A percentile compares a stretch with the other conserved stretches of the same genome.
Conservation (phyloP, 2,113 vertebrate species). For the Meriones unguiculatus region DNA sequence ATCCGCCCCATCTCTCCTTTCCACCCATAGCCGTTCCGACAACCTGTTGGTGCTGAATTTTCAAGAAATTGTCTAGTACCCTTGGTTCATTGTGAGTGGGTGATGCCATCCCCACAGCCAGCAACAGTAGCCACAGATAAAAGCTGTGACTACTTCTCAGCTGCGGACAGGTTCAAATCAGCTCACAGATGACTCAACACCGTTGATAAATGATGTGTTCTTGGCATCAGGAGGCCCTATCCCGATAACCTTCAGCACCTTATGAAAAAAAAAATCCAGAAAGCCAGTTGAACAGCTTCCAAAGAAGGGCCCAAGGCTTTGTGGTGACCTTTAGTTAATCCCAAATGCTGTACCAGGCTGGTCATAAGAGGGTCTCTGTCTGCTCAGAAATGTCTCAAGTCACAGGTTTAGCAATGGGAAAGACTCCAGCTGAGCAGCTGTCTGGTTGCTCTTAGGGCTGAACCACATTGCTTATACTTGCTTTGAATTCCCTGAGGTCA, state of each 20-base stretch:
- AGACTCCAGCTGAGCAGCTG: constrained; percentile 72
- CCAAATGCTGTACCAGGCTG: constrained; percentile 10
- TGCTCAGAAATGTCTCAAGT: constrained; percentile 38
- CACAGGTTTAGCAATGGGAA: constrained; percentile 59
- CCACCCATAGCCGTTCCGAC: constrained; percentile 42
- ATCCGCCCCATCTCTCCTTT: constrained; percentile 7
- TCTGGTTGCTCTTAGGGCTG: constrained; percentile 47
- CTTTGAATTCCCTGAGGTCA: constrained; percentile 76
- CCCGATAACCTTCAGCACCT: constrained; percentile 72
- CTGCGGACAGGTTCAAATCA: constrained; percentile 71
- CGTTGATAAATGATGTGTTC: constrained; percentile 73
- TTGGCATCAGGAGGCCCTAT: constrained; percentile 64
- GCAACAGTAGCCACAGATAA: constrained; percentile 79
- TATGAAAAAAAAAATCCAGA: background rate
- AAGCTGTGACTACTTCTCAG: constrained; percentile 57
- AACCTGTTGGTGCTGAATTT: constrained; percentile 62
- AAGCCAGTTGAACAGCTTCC: constrained; percentile 4
- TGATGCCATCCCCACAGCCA: constrained; percentile 57
- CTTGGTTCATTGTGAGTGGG: constrained; percentile 57
- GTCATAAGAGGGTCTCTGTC: constrained; percentile 66
- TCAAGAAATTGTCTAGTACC: constrained; percentile 64
- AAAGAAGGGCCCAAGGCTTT: constrained; percentile 20
- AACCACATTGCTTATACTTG: constrained; percentile 54
- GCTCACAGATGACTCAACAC: constrained; percentile 77
- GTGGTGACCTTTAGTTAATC: constrained; percentile 67